phyloP scores from a whole-genome alignment of 2,797 vertebrate genomes.

The Notolabrus celidotus region DNA sequence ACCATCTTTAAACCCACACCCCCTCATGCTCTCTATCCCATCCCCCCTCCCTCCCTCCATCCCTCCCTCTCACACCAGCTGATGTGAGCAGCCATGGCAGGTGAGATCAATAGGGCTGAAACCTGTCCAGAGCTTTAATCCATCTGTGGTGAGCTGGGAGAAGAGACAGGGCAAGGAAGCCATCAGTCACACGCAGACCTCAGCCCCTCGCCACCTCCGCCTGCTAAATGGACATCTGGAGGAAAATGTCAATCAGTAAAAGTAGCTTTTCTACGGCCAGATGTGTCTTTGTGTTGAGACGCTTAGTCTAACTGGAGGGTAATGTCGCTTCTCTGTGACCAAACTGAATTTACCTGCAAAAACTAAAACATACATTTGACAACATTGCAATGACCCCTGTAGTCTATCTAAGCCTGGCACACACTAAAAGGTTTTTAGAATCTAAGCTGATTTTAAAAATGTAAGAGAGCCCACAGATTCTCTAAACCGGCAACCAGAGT shows the following conservation, averaged over 20 bases:
- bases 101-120: constrained; percentile 80
- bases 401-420: no score
- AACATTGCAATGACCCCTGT: no score
- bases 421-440: no score
- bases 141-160: constrained; percentile 73
- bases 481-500: no score
- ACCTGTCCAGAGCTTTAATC: constrained; percentile 80
- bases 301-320: no score
- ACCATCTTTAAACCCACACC: constrained; percentile 7
- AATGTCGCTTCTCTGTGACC: no score
- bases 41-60: neutral
- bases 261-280: neutral
- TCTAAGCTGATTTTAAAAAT: no score
- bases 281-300: neutral
- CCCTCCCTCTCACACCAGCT: constrained; percentile 35
- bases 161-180: constrained; percentile 71
- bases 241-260: constrained; percentile 60
- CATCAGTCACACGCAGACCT: constrained; percentile 64
- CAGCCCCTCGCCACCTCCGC: constrained; percentile 27
- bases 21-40: constrained; percentile 18
- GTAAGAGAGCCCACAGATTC: no score
- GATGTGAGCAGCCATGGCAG: constrained; percentile 77
- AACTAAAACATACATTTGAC: no score
- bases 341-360: no score
- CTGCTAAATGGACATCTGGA: constrained; percentile 68